Evolutionary conservation across 2,797 vertebrate genomes (phyloP).

Genomic region (Carapus acus): DNA sequence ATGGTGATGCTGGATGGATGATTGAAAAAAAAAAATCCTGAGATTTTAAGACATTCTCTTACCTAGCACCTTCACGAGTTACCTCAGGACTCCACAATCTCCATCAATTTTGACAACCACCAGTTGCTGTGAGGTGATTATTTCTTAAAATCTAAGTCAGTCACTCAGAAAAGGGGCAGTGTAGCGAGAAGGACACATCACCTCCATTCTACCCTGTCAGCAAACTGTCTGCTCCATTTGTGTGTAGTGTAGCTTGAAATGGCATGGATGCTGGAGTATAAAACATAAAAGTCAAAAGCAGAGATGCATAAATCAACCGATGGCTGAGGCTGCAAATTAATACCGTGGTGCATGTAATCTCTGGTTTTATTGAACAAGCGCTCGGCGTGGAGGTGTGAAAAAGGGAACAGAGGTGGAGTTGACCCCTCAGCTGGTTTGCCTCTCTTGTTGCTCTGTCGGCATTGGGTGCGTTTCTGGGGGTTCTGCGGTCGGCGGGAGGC

Average conservation of each 20-base stretch:
- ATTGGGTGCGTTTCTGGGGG: slow-evolving; percentile 56
- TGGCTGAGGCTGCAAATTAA: slow-evolving; percentile 17
- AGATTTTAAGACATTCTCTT: slow-evolving; percentile 26
- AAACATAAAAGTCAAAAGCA: slow-evolving; percentile 30
- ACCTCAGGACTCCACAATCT: slow-evolving; percentile 39
- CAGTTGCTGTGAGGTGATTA: slow-evolving; percentile 35
- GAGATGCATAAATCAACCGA: slow-evolving; percentile 23
- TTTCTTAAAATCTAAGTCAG: slow-evolving; percentile 42
- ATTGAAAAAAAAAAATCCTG: slow-evolving; percentile 24
- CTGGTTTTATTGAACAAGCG: slow-evolving; percentile 36
- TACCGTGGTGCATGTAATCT: slow-evolving; percentile 17
- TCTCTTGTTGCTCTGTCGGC: slow-evolving; percentile 70
- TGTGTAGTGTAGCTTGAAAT: slow-evolving; percentile 17
- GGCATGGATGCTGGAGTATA: slow-evolving; percentile 9
- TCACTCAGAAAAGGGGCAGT: slow-evolving; percentile 41
- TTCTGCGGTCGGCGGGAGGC: slow-evolving; percentile 59
- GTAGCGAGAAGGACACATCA: slow-evolving; percentile 31
- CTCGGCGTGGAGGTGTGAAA: slow-evolving; percentile 15
- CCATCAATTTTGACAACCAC: slow-evolving; percentile 35
- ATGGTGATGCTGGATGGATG: slow-evolving; percentile 6
- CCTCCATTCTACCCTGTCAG: slow-evolving; percentile 24
- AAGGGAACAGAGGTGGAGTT: slow-evolving; percentile 25
- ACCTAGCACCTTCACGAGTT: slow-evolving; percentile 19
- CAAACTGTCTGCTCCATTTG: slow-evolving; percentile 23
- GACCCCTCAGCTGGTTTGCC: slow-evolving; percentile 75